These are phyloP conservation scores for Calliopum simillimum DNA, from an alignment of 2,888 invertebrate species.

Conservation along the genomic window DNA sequence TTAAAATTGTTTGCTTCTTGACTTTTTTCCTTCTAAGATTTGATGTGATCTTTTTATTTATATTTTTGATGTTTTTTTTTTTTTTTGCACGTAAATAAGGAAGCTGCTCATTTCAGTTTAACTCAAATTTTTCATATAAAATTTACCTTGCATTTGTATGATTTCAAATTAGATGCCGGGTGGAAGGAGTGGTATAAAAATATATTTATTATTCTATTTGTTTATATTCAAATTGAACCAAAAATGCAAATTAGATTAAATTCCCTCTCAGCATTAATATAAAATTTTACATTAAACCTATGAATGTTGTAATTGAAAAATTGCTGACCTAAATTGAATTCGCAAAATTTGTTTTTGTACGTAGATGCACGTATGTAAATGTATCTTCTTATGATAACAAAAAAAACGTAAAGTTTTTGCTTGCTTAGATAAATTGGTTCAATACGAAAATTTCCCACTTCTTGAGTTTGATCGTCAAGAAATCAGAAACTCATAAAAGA, in stretches of 20 bases:
- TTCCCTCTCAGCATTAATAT: neutral
- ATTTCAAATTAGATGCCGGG: neutral
- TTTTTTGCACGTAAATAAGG: constrained; percentile 8
- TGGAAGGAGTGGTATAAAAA: neutral
- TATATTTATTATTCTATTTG: neutral
- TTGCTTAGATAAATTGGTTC: too few relatives aligned
- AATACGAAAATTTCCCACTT: too few relatives aligned
- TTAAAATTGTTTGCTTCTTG: neutral
- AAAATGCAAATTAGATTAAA: neutral
- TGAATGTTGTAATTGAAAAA: constrained; percentile 8
- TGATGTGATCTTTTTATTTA: neutral
- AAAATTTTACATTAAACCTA: neutral
- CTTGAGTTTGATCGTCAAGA: too few relatives aligned
- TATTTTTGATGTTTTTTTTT: neutral
- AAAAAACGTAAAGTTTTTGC: too few relatives aligned
- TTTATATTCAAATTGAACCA: neutral
- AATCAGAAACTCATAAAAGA: too few relatives aligned
- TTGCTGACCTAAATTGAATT: neutral
- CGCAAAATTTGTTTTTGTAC: too few relatives aligned
- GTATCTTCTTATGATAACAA: too few relatives aligned
- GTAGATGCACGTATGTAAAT: too few relatives aligned
- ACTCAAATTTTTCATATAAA: neutral
- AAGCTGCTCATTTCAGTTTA: constrained; percentile 9
- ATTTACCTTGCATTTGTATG: neutral
- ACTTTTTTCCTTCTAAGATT: neutral